Evolutionary conservation across 2,113 vertebrate species (phyloP).

Genomic region (Lipophrys pholis): DNA sequence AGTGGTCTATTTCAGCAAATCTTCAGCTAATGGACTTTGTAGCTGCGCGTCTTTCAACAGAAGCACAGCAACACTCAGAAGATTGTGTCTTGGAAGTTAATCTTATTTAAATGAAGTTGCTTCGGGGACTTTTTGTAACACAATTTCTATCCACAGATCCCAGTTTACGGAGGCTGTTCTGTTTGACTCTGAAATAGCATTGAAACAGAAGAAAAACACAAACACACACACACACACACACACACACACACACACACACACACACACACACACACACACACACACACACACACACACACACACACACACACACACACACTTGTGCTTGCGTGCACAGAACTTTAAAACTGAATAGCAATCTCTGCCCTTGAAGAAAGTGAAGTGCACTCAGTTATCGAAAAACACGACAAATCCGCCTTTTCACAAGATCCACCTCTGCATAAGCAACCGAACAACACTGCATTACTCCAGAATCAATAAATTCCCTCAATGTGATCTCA

Average conservation of each 20-base stretch:
- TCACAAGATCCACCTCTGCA: conserved; percentile 17
- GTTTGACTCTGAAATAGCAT: neutral
- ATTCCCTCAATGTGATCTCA: conserved; percentile 13
- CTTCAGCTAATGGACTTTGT: neutral
- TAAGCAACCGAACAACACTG: conserved; percentile 8
- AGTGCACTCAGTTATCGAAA: conserved; percentile 30
- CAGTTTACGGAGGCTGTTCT: neutral
- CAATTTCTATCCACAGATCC: neutral
- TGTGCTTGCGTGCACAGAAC: neutral
- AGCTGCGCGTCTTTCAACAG: neutral
- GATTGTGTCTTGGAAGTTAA: neutral
- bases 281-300: no score
- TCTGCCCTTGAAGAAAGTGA: conserved; percentile 50
- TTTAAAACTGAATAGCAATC: conserved; percentile 32
- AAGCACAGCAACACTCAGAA: conserved; percentile 7
- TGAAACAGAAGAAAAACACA: neutral
- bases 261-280: no score
- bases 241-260: no score
- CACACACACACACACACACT: no score
- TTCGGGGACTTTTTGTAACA: neutral
- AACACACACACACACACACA: no score
- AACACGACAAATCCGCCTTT: conserved; percentile 28
- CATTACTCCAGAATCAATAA: conserved; percentile 37
- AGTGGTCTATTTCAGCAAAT: neutral
- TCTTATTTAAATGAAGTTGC: neutral